phyloP scores from a whole-genome alignment of 2,888 invertebrate genomes.

The Sussaba pulchella region DNA sequence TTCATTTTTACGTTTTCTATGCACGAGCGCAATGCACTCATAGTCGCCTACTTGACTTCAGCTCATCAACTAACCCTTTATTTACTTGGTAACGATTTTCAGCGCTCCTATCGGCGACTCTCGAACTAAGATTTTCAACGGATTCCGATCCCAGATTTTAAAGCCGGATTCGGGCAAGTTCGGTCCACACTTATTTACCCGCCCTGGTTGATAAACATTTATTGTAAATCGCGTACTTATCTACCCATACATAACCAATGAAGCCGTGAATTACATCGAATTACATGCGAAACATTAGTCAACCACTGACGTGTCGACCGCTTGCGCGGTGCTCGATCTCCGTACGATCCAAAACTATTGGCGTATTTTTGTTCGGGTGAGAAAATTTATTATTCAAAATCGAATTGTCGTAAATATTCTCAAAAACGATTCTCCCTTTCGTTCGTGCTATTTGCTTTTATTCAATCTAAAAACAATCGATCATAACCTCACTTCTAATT shows the following conservation, averaged over 20 bases:
- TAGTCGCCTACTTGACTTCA: too few relatives aligned
- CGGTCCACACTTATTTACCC: too few relatives aligned
- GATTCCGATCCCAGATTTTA: too few relatives aligned
- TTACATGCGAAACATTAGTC: constrained; percentile 7
- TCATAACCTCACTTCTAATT: constrained; percentile 15
- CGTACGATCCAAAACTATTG: background rate
- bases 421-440: background rate
- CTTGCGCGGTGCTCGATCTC: background rate
- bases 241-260: background rate
- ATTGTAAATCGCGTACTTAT: background rate
- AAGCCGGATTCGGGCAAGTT: too few relatives aligned
- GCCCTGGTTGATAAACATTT: constrained; percentile 4
- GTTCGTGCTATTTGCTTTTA: background rate
- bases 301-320: constrained; percentile 36
- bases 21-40: too few relatives aligned
- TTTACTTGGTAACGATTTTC: too few relatives aligned
- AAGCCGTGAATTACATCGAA: background rate
- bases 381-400: background rate
- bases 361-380: background rate
- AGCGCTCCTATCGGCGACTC: too few relatives aligned
- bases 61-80: too few relatives aligned
- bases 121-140: too few relatives aligned
- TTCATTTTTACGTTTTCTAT: too few relatives aligned
- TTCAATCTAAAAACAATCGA: background rate
- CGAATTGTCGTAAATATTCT: background rate